Base-by-base conservation (phyloP, 2,888 invertebrate genomes). In the Aleiodes alternator region DNA sequence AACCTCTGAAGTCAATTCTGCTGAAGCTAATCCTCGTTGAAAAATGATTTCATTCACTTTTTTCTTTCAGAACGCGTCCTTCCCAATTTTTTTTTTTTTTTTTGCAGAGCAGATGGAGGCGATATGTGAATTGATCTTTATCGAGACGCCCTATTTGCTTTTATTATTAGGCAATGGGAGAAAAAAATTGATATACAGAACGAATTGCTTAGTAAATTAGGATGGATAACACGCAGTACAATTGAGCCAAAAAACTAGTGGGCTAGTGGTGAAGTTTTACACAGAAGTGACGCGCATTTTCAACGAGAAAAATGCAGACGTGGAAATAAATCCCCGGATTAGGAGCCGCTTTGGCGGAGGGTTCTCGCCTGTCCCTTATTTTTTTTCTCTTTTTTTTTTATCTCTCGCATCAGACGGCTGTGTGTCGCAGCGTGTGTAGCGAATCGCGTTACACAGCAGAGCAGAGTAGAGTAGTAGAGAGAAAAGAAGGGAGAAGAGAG, bases 321-420 rank as follows among this genome's bases (percentile, higher is more conserved):
- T 81, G 79, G 77, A 78, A 80, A 80, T 81, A 79, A 82, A 81
- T 82, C 81, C 80, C 69, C 12, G 78, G 80, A 80, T 80, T 79
- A 80, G 78, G 76, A 73, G 53, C 68, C 76, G 74, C 76, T 75
- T 75, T 77, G 72, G 74, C 73, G 73, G 72, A 73, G 77, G 69
- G 73, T 69, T 75, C 77, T 57, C 72, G 64, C 29, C 51, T 38
- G 72, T 31, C 43, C 69, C 64, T 75, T 75, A 23, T 23, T 23
- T 23, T 23, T 23, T 23, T 73, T 59, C 11, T 66, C 16, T 23
- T 55, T 56, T 12, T 12, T 70, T 64, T 59, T 61, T 51, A 51
- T 61, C 29, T 75, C 61, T 70, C 69, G 55, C 43, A 75, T 64
- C 53, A 61, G 69, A 75, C 70, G 74, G 74, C 74, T 75, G 74